These are phyloP conservation scores for Drosophila kurseongensis DNA, from an alignment of 1,140 invertebrate genomes.

Conservation along the genomic window DNA sequence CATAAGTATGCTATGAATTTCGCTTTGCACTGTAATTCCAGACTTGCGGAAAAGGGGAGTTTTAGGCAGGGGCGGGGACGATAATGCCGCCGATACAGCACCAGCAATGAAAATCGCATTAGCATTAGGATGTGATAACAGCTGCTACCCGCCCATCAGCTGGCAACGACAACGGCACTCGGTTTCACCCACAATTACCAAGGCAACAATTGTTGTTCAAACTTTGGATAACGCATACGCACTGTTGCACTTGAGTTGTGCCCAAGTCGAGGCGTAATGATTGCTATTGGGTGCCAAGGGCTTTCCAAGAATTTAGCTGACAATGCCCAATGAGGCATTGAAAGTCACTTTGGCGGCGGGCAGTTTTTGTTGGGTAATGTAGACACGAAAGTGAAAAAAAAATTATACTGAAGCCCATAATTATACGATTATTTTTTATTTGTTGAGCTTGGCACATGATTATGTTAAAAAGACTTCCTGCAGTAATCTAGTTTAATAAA, in stretches of 20 bases:
- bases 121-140: conserved; percentile 60
- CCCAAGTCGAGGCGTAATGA: conserved; percentile 12
- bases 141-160: conserved; percentile 37
- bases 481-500: not conserved
- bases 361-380: conserved; percentile 9
- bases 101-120: conserved; percentile 67
- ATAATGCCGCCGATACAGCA: conserved; percentile 42
- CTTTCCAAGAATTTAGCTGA: conserved; percentile 13
- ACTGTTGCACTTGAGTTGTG: conserved; percentile 40
- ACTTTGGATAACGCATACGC: conserved; percentile 51
- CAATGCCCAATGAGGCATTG: conserved; percentile 17
- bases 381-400: not conserved
- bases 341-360: not conserved
- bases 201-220: conserved; percentile 55
- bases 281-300: conserved; percentile 37
- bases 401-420: not conserved
- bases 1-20: conserved; percentile 38
- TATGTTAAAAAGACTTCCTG: not conserved
- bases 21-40: conserved; percentile 8
- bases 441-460: not conserved
- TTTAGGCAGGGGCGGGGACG: not conserved
- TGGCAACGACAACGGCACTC: conserved; percentile 29
- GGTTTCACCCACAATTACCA: conserved; percentile 41
- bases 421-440: not conserved
- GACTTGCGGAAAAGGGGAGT: conserved; percentile 1